These are phyloP conservation scores for Knipowitschia caucasica DNA, from an alignment of 2,797 vertebrate species.

Conservation along the genomic window DNA sequence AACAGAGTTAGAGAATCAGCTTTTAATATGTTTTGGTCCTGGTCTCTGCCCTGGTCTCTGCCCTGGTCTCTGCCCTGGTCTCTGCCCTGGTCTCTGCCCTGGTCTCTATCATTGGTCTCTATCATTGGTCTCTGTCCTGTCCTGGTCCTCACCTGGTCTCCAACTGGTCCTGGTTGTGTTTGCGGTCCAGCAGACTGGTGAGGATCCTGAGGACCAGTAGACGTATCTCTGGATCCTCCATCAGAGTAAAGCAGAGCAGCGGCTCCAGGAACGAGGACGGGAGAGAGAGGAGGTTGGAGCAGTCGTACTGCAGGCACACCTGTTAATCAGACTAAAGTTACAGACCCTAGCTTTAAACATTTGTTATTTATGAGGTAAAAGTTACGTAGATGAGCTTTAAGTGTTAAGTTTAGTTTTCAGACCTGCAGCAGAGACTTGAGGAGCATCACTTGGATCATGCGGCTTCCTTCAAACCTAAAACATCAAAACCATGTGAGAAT, in stretches of 20 bases:
- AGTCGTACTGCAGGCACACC: slow-evolving; percentile 85
- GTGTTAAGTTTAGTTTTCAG: slow-evolving; percentile 5
- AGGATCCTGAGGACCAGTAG: slow-evolving; percentile 89
- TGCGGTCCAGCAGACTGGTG: slow-evolving; percentile 84
- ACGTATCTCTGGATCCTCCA: slow-evolving; percentile 87
- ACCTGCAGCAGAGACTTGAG: slow-evolving; percentile 92
- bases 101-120: not conserved
- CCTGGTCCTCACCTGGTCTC: slow-evolving; percentile 67
- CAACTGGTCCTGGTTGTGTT: slow-evolving; percentile 77
- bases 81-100: not conserved
- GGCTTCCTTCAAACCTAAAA: slow-evolving; percentile 83
- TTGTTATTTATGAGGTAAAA: not conserved
- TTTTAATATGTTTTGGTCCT: not conserved
- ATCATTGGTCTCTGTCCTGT: not conserved
- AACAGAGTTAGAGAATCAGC: not conserved
- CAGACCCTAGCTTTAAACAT: not conserved
- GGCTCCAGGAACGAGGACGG: slow-evolving; percentile 88
- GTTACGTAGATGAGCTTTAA: not conserved
- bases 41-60: not conserved
- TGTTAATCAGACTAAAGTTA: slow-evolving; percentile 15
- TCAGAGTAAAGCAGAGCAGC: slow-evolving; percentile 83
- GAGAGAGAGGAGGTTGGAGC: slow-evolving; percentile 86
- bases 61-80: not conserved
- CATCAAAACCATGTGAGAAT: no score
- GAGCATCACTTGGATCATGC: slow-evolving; percentile 90